Evolutionary conservation across 1,140 invertebrate species (phyloP).

Genomic region (Steinernema khuongi): DNA sequence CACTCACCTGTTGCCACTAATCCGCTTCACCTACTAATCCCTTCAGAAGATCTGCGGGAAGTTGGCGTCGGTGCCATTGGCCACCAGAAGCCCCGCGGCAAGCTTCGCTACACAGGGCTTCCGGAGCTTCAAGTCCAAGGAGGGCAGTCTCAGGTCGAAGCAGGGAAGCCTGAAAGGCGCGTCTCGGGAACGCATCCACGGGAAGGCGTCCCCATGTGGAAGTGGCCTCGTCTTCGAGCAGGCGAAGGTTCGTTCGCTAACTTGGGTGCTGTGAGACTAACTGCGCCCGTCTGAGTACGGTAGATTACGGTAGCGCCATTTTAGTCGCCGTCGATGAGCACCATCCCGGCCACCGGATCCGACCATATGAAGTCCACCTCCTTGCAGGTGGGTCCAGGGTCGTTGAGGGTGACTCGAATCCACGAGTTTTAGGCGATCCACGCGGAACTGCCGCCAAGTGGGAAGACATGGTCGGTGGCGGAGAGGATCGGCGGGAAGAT

Average conservation of each 20-base stretch:
- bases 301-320: too few relatives aligned
- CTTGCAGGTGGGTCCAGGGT: too few relatives aligned
- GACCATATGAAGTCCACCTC: slow-evolving; percentile 54
- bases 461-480: slow-evolving; percentile 30
- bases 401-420: too few relatives aligned
- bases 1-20: not conserved
- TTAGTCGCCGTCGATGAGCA: slow-evolving; percentile 44
- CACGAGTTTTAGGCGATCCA: slow-evolving; percentile 51
- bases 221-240: not conserved
- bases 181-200: too few relatives aligned
- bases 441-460: slow-evolving; percentile 21
- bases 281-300: too few relatives aligned
- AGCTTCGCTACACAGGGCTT: not conserved
- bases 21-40: not conserved
- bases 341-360: slow-evolving; percentile 26
- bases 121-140: not conserved
- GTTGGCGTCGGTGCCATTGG: slow-evolving; percentile 49
- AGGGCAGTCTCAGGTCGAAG: too few relatives aligned
- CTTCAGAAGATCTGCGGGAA: slow-evolving; percentile 17
- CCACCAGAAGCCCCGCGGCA: slow-evolving; percentile 35
- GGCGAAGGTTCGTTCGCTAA: slow-evolving; percentile 11
- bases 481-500: slow-evolving; percentile 52
- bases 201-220: not conserved
- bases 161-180: too few relatives aligned
- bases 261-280: too few relatives aligned